phyloP scores from a whole-genome alignment of 2,888 invertebrate species.

The Hydropsyche betteni region DNA sequence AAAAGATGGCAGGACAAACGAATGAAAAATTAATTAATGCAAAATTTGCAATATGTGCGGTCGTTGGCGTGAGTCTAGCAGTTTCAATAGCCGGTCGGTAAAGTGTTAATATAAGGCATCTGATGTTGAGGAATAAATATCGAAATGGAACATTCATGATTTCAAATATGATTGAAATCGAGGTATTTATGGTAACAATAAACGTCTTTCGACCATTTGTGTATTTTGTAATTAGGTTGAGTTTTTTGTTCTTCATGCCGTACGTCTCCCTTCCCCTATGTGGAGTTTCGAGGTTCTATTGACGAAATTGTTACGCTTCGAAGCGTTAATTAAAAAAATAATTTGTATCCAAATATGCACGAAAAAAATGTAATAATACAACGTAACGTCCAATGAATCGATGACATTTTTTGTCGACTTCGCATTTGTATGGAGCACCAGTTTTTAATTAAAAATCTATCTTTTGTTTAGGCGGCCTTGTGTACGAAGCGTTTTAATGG shows the following conservation, averaged over 20 bases:
- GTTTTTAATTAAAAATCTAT: slow-evolving; percentile 18
- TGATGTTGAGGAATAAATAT: too few relatives aligned
- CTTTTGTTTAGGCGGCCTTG: slow-evolving; percentile 25
- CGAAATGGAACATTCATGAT: too few relatives aligned
- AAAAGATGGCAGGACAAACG: too few relatives aligned
- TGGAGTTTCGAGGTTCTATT: neutral
- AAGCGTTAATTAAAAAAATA: slow-evolving; percentile 26
- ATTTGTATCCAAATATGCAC: slow-evolving; percentile 22
- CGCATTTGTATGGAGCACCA: neutral
- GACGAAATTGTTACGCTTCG: slow-evolving; percentile 29
- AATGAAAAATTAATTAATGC: too few relatives aligned
- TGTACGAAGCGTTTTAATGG: neutral
- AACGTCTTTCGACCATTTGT: slow-evolving; percentile 17
- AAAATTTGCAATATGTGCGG: too few relatives aligned
- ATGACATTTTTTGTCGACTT: slow-evolving; percentile 27
- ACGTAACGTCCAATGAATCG: slow-evolving; percentile 4
- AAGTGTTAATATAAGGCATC: too few relatives aligned
- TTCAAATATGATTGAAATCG: too few relatives aligned
- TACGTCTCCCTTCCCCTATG: neutral
- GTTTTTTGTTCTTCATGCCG: neutral
- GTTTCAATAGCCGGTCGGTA: too few relatives aligned
- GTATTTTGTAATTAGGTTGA: slow-evolving; percentile 37
- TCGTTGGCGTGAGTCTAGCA: too few relatives aligned
- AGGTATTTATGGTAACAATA: slow-evolving; percentile 1
- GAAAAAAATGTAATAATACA: neutral